Evolutionary conservation across 2,888 invertebrate species (phyloP).

Genomic region (Trisateles emortualis): DNA sequence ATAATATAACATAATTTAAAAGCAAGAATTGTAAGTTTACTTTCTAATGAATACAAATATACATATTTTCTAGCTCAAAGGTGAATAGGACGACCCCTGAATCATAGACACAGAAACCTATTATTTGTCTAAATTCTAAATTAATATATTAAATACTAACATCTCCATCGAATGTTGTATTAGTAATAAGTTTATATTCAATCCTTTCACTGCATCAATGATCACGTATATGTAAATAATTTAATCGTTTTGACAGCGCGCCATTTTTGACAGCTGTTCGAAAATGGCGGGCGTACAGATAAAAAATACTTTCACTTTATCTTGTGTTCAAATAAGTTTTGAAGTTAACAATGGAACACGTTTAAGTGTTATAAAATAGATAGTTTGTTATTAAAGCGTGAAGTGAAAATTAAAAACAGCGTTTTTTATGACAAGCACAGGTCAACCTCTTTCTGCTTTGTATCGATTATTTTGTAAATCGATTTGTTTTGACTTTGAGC

Average conservation of each 20-base stretch:
- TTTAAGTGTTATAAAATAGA: slow-evolving; percentile 68
- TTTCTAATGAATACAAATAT: slow-evolving; percentile 64
- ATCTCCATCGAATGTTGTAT: slow-evolving; percentile 32
- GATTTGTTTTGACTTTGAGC: too few relatives aligned
- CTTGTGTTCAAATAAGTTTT: slow-evolving; percentile 59
- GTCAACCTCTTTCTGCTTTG: background rate
- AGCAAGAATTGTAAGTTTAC: slow-evolving; percentile 46
- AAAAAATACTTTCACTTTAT: slow-evolving; percentile 72
- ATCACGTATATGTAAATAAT: slow-evolving; percentile 40
- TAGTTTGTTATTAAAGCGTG: slow-evolving; percentile 63
- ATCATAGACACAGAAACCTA: slow-evolving; percentile 57
- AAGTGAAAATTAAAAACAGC: slow-evolving; percentile 66
- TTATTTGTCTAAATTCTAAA: slow-evolving; percentile 45
- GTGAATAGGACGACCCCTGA: slow-evolving; percentile 61
- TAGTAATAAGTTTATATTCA: slow-evolving; percentile 29
- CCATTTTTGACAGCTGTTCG: slow-evolving; percentile 62
- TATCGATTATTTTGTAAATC: too few relatives aligned
- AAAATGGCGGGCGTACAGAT: slow-evolving; percentile 51
- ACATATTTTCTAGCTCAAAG: slow-evolving; percentile 66
- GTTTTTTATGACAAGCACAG: slow-evolving; percentile 11
- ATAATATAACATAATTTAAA: slow-evolving; percentile 38
- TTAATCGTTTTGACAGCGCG: slow-evolving; percentile 54
- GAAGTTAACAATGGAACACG: slow-evolving; percentile 62
- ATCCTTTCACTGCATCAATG: slow-evolving; percentile 53
- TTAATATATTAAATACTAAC: slow-evolving; percentile 27